These are phyloP conservation scores for Syrista parreyssii DNA, from an alignment of 2,888 invertebrate genomes.

Conservation along the genomic window DNA sequence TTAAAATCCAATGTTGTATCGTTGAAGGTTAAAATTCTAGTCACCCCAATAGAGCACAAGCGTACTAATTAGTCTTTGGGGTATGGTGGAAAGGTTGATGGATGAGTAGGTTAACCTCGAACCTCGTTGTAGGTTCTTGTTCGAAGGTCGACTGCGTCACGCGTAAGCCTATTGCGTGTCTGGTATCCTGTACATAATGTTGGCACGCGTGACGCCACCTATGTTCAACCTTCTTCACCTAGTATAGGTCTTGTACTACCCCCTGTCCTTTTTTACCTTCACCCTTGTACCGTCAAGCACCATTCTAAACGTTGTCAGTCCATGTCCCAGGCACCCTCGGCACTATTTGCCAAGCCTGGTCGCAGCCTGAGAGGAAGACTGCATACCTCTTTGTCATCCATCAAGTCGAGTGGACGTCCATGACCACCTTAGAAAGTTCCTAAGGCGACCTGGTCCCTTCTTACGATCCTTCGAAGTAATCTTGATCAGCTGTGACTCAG, in stretches of 20 bases:
- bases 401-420: not conserved
- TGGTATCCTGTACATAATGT: not conserved
- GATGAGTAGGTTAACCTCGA: slow-evolving; percentile 3
- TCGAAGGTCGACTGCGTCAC: not conserved
- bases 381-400: not conserved
- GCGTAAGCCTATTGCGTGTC: not conserved
- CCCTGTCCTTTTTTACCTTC: not conserved
- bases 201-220: not conserved
- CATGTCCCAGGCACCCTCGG: not conserved
- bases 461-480: not conserved
- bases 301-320: not conserved
- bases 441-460: not conserved
- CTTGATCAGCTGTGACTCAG: not conserved
- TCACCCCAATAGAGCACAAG: not conserved
- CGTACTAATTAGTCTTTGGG: not conserved
- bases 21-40: not conserved
- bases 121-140: not conserved
- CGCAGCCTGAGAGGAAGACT: not conserved
- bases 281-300: not conserved
- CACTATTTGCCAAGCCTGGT: not conserved
- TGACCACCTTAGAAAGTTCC: not conserved
- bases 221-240: not conserved
- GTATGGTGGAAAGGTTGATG: not conserved
- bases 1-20: not conserved
- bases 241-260: not conserved